Percentiles rank a stretch among this genome's conserved stretches.
These are phyloP conservation scores for Diorhabda sublineata DNA, from an alignment of 1,140 invertebrate genomes.

Conservation along the genomic window DNA sequence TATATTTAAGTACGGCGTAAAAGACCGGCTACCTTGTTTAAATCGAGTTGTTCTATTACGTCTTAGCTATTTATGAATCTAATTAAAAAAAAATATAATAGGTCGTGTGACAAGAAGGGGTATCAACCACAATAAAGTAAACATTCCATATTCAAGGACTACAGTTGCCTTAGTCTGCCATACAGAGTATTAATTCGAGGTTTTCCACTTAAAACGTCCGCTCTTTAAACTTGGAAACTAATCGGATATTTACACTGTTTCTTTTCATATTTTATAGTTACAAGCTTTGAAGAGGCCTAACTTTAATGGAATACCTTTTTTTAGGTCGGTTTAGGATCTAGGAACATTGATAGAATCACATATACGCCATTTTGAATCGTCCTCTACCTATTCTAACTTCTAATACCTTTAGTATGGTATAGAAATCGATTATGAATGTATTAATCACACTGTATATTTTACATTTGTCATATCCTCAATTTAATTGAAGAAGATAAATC, in stretches of 20 bases:
- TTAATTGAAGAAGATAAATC: too few relatives aligned
- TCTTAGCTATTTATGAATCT: conserved; percentile 23
- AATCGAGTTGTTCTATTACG: conserved; percentile 11
- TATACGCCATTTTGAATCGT: too few relatives aligned
- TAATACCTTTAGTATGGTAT: too few relatives aligned
- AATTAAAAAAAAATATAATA: conserved; percentile 10
- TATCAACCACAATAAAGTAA: conserved; percentile 27
- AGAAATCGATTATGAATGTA: too few relatives aligned
- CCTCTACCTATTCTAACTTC: too few relatives aligned
- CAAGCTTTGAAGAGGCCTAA: not conserved
- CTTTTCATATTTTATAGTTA: not conserved
- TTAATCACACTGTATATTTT: too few relatives aligned
- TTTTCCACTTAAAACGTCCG: not conserved
- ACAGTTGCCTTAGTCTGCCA: conserved; percentile 45
- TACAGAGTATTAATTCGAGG: conserved; percentile 7
- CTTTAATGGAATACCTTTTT: not conserved
- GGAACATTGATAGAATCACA: too few relatives aligned
- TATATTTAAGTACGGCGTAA: conserved; percentile 24
- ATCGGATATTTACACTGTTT: conserved; percentile 22
- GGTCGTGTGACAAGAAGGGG: conserved; percentile 9
- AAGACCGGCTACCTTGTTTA: conserved; percentile 18
- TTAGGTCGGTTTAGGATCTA: too few relatives aligned
- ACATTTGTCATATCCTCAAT: too few relatives aligned
- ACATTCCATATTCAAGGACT: conserved; percentile 45
- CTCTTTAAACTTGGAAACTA: conserved; percentile 4